Conservation (phyloP, 1,140 invertebrate species). For the Philotrypesis tridentata region DNA sequence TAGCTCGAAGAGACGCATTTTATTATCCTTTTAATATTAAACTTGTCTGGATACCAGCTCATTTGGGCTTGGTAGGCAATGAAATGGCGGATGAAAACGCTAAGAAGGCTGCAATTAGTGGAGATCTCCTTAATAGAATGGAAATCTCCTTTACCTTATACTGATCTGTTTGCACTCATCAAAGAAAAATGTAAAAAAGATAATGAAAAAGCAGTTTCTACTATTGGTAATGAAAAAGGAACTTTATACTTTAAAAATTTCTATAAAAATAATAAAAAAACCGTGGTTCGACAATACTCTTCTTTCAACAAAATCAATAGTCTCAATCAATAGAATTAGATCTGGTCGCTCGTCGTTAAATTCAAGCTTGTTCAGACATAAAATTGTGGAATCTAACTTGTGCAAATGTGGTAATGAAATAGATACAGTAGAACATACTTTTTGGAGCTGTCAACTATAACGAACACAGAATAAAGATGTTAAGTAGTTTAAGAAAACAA, state of each 20-base stretch:
- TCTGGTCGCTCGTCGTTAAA: neutral
- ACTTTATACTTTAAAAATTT: conserved; percentile 35
- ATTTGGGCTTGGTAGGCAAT: conserved; percentile 39
- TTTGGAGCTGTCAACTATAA: neutral
- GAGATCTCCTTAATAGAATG: neutral
- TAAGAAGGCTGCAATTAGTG: conserved; percentile 16
- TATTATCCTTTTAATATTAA: no score
- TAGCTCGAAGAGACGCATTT: no score
- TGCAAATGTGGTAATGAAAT: neutral
- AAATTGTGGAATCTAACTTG: neutral
- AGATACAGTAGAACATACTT: neutral
- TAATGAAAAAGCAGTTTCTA: conserved; percentile 1
- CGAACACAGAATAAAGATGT: neutral
- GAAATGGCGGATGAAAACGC: conserved; percentile 37
- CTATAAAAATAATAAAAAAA: conserved; percentile 18
- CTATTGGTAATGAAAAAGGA: conserved; percentile 14
- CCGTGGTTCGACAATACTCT: conserved; percentile 32
- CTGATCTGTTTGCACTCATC: conserved; percentile 13
- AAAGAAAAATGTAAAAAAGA: conserved; percentile 26
- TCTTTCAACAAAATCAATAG: conserved; percentile 8
- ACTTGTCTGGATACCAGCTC: conserved; percentile 41
- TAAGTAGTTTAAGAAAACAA: neutral
- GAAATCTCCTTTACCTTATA: conserved; percentile 29
- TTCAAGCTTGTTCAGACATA: neutral
- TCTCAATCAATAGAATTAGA: neutral